Percentiles rank a stretch among this genome's conserved stretches.
Evolutionary conservation across 2,113 vertebrate species (phyloP).

Genomic region (Nannospalax galili): DNA sequence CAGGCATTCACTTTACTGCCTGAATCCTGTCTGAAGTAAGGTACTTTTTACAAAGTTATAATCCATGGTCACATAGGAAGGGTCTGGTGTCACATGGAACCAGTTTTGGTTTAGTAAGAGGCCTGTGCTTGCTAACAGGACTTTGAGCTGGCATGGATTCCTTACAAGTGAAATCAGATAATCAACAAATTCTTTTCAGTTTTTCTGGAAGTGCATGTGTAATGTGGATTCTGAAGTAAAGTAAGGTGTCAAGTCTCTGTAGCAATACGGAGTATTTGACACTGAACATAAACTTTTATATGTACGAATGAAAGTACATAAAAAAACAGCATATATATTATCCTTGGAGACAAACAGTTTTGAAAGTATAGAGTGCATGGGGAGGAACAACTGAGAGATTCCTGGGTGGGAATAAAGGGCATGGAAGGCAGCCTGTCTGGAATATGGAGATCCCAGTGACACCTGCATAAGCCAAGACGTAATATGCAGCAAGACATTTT

Average conservation of each 20-base stretch:
- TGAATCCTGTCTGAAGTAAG: constrained; percentile 29
- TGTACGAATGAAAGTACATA: background rate
- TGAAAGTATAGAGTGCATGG: background rate
- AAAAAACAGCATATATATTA: background rate
- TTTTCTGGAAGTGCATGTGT: background rate
- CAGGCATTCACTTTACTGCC: constrained; percentile 22
- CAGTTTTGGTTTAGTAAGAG: background rate
- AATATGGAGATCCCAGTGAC: background rate
- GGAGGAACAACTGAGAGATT: background rate
- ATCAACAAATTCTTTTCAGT: constrained; percentile 17
- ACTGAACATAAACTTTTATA: background rate
- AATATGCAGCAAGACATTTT: background rate
- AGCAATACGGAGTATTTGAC: background rate
- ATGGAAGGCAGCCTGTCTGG: background rate
- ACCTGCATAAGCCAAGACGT: background rate
- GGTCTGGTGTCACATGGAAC: background rate
- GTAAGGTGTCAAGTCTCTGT: constrained; percentile 7
- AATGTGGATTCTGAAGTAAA: constrained; percentile 30
- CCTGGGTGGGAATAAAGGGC: background rate
- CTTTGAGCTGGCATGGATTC: background rate
- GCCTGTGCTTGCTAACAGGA: background rate
- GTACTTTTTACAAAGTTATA: constrained; percentile 24
- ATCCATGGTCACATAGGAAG: background rate
- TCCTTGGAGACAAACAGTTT: background rate
- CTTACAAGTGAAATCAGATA: constrained; percentile 14